These are phyloP conservation scores for Schizaphis graminum DNA, from an alignment of 2,888 invertebrate genomes.

Conservation along the genomic window DNA sequence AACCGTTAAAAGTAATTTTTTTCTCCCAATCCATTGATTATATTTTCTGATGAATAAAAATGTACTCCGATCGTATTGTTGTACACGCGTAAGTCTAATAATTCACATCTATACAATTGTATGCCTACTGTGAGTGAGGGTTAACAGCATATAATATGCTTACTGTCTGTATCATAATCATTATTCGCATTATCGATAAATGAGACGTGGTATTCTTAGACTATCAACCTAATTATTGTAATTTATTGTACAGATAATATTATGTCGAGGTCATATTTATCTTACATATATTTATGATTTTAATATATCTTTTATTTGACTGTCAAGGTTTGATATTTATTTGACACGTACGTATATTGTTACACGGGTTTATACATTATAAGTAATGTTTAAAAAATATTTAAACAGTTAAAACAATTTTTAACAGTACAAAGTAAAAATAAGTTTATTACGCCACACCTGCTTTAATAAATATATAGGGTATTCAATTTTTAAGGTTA, in stretches of 20 bases:
- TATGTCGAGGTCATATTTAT: not conserved
- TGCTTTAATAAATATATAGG: too few species aligned
- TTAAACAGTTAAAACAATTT: too few species aligned
- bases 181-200: not conserved
- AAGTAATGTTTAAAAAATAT: not conserved
- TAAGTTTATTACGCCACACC: not conserved
- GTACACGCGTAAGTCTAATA: not conserved
- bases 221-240: not conserved
- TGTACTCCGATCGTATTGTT: not conserved
- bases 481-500: not conserved
- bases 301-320: not conserved
- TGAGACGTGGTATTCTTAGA: not conserved
- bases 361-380: not conserved
- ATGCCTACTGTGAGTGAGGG: not conserved
- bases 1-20: not conserved
- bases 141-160: not conserved
- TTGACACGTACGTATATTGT: not conserved
- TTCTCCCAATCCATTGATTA: not conserved
- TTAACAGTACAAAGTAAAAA: not conserved
- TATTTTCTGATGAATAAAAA: not conserved
- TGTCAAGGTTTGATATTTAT: conserved; percentile 5
- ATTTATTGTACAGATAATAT: not conserved
- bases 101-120: not conserved
- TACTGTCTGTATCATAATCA: not conserved
- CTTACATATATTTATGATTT: not conserved